Base-by-base conservation (phyloP, 1,140 invertebrate species). In the Tachypleus tridentatus region DNA sequence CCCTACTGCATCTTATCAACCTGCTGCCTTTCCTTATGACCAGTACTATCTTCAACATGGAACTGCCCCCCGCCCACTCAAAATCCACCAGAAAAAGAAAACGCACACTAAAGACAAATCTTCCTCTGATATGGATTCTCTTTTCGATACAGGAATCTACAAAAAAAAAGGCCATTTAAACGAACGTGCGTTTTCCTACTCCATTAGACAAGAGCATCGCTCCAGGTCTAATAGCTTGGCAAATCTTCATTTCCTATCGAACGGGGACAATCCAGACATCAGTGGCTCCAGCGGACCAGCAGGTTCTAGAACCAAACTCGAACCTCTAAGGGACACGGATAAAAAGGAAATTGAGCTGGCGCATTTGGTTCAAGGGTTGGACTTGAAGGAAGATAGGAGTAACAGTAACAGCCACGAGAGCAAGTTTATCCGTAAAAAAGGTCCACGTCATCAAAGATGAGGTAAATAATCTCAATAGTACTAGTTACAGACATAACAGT, bases 171-270 rank as follows among this genome's bases (percentile, higher is more conserved):
- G 91, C 1, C 91, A 95, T 74, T 76, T 96, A 62, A 96, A 96
- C 75, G 92, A 96, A 75, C 79, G 91, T 59, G 92, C 92, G 11
- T 96, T 96, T 74, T 92, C 89, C 9, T 93, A 95, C 77, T 93
- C 91, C 61, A 96, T 96, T 71, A 80, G 91, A 60, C 91, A 94
- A 73, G 91, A 94, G 74, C 91, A 94, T 75, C 82, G 91, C 60
- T 92, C 90, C 72, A 81, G 91, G 57, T 93, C 90, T 68, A 91
- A 90, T 59, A 91, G 88, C 59, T 77, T 95, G 71, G 89, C 91
- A 48, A 93, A 91, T 73, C 77, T 94, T 47, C 64, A 69, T 47
- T 72, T 73, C 60, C 67, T 70, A 51, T 60, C 64, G 29, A 65
- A 70, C 53, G 70, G 57, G 47, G 69, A 68, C 29, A 29, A 29